A percentile compares a stretch with the other conserved stretches of the same genome.
These are phyloP conservation scores for Dendroctonus ponderosae DNA, from an alignment of 1,140 invertebrate species.

Conservation along the genomic window DNA sequence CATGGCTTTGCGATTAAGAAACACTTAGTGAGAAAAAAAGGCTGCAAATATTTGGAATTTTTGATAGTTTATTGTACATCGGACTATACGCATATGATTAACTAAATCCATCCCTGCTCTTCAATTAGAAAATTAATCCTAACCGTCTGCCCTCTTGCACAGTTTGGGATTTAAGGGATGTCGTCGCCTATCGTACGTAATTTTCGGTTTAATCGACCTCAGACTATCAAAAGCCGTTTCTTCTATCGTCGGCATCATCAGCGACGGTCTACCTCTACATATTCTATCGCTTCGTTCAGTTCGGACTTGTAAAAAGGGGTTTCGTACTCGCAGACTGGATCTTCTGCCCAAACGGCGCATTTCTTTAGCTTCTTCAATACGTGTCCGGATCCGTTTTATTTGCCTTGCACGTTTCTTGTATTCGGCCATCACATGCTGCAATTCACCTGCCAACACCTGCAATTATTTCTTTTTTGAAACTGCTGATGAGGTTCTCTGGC, in stretches of 20 bases:
- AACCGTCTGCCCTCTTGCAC: conserved; percentile 9
- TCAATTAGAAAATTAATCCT: too few species aligned
- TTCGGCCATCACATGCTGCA: conserved; percentile 25
- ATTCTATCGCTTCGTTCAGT: neutral
- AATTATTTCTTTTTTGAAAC: too few species aligned
- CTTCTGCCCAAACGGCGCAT: neutral
- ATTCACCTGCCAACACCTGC: conserved; percentile 3
- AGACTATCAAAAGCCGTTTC: conserved; percentile 21
- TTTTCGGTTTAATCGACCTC: conserved; percentile 16
- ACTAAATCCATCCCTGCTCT: too few species aligned
- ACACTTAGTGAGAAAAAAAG: too few species aligned
- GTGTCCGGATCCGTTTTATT: conserved; percentile 23
- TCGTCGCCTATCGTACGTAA: conserved; percentile 16
- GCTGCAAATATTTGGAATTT: too few species aligned
- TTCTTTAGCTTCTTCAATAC: conserved; percentile 20
- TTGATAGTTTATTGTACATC: too few species aligned
- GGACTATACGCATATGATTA: too few species aligned
- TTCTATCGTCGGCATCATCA: conserved; percentile 16
- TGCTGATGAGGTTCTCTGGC: too few species aligned
- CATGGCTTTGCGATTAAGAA: too few species aligned
- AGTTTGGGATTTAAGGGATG: neutral
- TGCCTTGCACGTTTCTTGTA: conserved; percentile 19
- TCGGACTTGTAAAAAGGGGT: neutral
- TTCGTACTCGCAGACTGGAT: neutral
- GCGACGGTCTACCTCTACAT: conserved; percentile 22